A percentile compares a stretch with the other conserved stretches of the same genome.
These are phyloP conservation scores for Mastomys natalensis DNA, from an alignment of 2,113 vertebrate genomes.

Conservation along the genomic window DNA sequence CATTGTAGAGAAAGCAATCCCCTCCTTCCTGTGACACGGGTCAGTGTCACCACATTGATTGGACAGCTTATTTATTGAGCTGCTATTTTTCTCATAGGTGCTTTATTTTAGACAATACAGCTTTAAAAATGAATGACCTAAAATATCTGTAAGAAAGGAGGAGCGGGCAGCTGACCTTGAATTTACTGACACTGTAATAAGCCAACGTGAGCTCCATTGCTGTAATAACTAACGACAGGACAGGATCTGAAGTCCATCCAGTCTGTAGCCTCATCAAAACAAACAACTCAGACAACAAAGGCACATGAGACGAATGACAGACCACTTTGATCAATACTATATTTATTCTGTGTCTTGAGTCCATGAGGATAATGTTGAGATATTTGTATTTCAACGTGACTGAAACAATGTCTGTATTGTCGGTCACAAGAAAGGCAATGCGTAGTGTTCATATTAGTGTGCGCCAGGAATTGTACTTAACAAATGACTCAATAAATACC, in stretches of 20 bases:
- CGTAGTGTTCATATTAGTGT: background rate
- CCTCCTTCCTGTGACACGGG: background rate
- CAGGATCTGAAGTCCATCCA: slow-evolving; percentile 47
- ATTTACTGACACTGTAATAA: slow-evolving; percentile 40
- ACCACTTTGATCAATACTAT: slow-evolving; percentile 43
- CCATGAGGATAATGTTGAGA: slow-evolving; percentile 3
- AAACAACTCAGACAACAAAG: slow-evolving; percentile 41
- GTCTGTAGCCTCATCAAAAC: slow-evolving; percentile 38
- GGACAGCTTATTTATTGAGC: slow-evolving; percentile 59
- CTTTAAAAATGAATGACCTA: slow-evolving; percentile 40
- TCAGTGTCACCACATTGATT: slow-evolving; percentile 20
- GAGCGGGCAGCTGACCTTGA: slow-evolving; percentile 11
- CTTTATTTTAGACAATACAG: slow-evolving; percentile 48
- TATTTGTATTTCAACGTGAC: slow-evolving; percentile 19
- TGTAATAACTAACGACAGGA: slow-evolving; percentile 68
- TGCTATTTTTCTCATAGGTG: slow-evolving; percentile 42
- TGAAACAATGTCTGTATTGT: slow-evolving; percentile 23
- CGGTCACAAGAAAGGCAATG: slow-evolving; percentile 5
- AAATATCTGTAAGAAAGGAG: slow-evolving; percentile 43
- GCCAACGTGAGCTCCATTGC: slow-evolving; percentile 26
- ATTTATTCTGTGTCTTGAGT: slow-evolving; percentile 46
- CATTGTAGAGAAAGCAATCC: slow-evolving; percentile 31
- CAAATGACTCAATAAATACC: slow-evolving; percentile 32
- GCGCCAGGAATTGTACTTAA: background rate
- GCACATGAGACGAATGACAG: slow-evolving; percentile 42